Evolutionary conservation across 2,888 invertebrate species (phyloP).

Genomic region (Pristionchus entomophagus): DNA sequence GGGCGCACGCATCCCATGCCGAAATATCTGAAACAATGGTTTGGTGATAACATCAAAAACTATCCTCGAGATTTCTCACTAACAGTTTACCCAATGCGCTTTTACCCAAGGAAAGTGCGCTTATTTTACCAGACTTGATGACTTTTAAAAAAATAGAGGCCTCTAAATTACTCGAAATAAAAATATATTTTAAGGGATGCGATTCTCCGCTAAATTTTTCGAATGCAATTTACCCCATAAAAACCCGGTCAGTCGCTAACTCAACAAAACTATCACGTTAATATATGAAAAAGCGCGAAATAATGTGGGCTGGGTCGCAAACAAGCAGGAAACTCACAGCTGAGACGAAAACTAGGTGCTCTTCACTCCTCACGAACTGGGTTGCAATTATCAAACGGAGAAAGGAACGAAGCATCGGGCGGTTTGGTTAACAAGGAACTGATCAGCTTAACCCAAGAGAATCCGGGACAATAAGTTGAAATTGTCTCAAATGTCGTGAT

Average conservation of each 20-base stretch:
- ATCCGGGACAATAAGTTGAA: constrained; percentile 9
- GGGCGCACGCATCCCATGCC: constrained; percentile 41
- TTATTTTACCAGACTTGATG: too few relatives aligned
- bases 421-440: neutral
- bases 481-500: constrained; percentile 24
- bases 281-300: neutral
- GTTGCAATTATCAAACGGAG: neutral
- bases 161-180: neutral
- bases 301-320: constrained; percentile 24
- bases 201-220: too few relatives aligned
- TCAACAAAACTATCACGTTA: too few relatives aligned
- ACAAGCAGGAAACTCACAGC: constrained; percentile 46
- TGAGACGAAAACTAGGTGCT: constrained; percentile 35
- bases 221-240: too few relatives aligned
- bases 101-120: too few relatives aligned
- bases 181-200: too few relatives aligned
- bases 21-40: constrained; percentile 6
- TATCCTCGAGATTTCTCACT: neutral
- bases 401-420: neutral
- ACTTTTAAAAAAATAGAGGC: too few relatives aligned
- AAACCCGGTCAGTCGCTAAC: too few relatives aligned
- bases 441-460: neutral
- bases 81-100: neutral
- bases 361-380: neutral
- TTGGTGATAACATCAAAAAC: too few relatives aligned